Base-by-base conservation (phyloP, 2,797 vertebrate genomes). In the Lagodon rhomboides region DNA sequence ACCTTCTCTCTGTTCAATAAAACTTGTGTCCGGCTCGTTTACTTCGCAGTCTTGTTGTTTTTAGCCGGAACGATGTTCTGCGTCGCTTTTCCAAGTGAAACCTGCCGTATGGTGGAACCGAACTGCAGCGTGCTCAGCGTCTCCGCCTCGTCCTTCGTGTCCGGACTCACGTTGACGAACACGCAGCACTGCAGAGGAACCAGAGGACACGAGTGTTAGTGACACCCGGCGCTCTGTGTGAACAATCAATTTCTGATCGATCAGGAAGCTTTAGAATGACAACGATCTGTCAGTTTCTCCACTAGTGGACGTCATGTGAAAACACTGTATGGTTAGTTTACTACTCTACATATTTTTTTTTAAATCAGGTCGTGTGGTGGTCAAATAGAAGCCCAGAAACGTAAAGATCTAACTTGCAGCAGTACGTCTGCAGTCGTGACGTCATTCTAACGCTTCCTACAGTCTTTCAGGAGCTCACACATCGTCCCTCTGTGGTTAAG, bases 121-220 rank as follows among this genome's bases (percentile, higher is more conserved):
- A 95, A 94, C 88, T 94, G 93, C 72, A 95, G 90, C 12, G 93
- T 91, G 82, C 91, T 93, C 30, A 93, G 77, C 0, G 94, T 95
- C 44, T 95, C 94, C 17, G 1, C 65, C 44, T 55, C 51, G 34
- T 95, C 82, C 23, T 67, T 81, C 8, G 20, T 1, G 46, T 93
- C 90, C 0, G 92, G 92, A 72, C 87, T 94, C 18, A 94, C 87
- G 3, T 93, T 94, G 27, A 94, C 84, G 20, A 94, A 94, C 51
- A 94, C 87, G 54, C 93, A 94, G 44, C 91, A 90, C 93, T 94
- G 89, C 23, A 59, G 83, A 68, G 59, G 49, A 30, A 58, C 25
- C 20, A 47, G 12, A 63, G n/a, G 66, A 50, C n/a, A 47, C 16
- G 30, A 11, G 17, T 41, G 41, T 51, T 18, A 11, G 50, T 17